These are phyloP conservation scores for Platorchestia sp. DNA, from an alignment of 1,140 invertebrate genomes.

Conservation along the genomic window DNA sequence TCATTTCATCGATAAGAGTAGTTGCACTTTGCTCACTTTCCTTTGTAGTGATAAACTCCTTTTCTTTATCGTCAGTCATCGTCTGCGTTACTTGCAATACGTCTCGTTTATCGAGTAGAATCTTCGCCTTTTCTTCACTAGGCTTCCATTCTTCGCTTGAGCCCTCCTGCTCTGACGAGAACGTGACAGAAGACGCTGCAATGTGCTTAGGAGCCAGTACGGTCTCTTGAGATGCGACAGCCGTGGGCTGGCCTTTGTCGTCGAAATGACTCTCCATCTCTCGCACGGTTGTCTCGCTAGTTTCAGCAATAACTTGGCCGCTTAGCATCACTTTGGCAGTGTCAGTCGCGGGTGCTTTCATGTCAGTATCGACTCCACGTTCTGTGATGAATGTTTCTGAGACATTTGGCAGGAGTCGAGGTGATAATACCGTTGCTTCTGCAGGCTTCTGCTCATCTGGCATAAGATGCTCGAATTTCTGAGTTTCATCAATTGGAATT, in stretches of 20 bases:
- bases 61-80: conserved; percentile 17
- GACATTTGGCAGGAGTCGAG: conserved; percentile 4
- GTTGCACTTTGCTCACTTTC: conserved; percentile 13
- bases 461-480: background rate
- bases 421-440: conserved; percentile 20
- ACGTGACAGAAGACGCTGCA: background rate
- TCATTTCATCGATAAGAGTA: conserved; percentile 9
- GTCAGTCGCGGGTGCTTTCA: background rate
- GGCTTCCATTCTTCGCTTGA: background rate
- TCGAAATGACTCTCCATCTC: background rate
- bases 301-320: conserved; percentile 40
- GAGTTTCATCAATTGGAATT: conserved; percentile 19
- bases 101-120: background rate
- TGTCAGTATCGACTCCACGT: background rate
- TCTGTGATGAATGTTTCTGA: conserved; percentile 23
- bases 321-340: background rate
- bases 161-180: background rate
- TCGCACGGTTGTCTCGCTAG: conserved; percentile 12
- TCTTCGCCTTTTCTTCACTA: conserved; percentile 17
- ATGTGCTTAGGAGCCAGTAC: background rate
- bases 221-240: background rate
- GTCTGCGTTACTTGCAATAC: conserved; percentile 3
- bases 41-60: background rate
- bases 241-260: background rate
- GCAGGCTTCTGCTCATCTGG: background rate